Conservation (phyloP, 2,888 invertebrate genomes). For the Argyra leucocephala region DNA sequence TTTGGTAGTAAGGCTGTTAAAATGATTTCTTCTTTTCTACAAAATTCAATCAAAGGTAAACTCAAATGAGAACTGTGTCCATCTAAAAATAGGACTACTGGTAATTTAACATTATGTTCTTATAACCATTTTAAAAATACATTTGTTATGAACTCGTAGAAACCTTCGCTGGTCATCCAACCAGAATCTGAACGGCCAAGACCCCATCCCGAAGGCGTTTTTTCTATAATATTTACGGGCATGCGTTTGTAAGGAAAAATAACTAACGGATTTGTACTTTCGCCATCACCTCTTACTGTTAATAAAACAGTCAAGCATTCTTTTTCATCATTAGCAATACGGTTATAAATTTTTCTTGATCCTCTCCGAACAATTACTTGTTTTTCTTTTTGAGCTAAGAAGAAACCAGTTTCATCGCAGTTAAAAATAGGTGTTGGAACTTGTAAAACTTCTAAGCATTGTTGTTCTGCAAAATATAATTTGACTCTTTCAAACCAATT, state of each 20-base stretch:
- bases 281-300: not conserved
- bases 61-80: conserved; percentile 37
- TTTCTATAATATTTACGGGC: not conserved
- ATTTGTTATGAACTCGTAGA: conserved; percentile 8
- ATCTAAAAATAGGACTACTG: conserved; percentile 39
- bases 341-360: not conserved
- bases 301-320: conserved; percentile 8
- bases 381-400: conserved; percentile 32
- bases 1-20: conserved; percentile 35
- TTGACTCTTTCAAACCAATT: conserved; percentile 31
- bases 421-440: conserved; percentile 32
- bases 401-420: conserved; percentile 37
- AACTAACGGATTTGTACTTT: not conserved
- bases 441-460: conserved; percentile 25
- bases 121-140: conserved; percentile 26
- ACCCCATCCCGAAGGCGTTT: conserved; percentile 28
- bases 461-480: conserved; percentile 26
- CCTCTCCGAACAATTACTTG: conserved; percentile 29
- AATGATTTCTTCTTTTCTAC: conserved; percentile 33
- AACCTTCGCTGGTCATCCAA: conserved; percentile 20
- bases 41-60: conserved; percentile 36
- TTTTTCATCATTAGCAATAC: conserved; percentile 7
- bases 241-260: conserved; percentile 8
- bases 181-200: conserved; percentile 38
- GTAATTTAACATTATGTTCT: conserved; percentile 23